Evolutionary conservation across 2,797 vertebrate species (phyloP).

Genomic region (Syndactyla subalaris): DNA sequence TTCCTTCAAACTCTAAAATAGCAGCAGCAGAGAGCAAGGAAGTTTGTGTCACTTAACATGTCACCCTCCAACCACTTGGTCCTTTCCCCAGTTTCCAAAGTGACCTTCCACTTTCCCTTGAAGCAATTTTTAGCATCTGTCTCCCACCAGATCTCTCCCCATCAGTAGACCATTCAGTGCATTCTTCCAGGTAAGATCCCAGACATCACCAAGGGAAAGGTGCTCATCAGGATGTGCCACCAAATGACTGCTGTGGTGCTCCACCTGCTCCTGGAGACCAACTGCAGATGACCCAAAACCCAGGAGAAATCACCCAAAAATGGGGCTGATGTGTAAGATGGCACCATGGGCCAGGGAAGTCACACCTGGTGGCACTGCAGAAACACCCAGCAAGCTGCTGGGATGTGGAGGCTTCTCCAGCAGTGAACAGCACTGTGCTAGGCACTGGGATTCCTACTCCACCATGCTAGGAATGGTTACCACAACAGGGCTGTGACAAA

Average conservation of each 20-base stretch:
- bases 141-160: background rate
- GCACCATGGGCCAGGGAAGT: background rate
- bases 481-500: background rate
- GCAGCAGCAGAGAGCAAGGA: background rate
- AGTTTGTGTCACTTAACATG: background rate
- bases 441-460: background rate
- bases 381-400: background rate
- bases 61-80: background rate
- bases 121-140: background rate
- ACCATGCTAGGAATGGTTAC: background rate
- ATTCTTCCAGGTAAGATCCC: background rate
- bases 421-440: rapidly evolving
- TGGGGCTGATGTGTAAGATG: rapidly evolving
- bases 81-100: background rate
- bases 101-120: background rate
- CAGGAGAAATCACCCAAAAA: background rate
- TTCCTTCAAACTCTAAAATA: background rate
- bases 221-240: background rate
- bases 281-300: background rate
- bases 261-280: rapidly evolving
- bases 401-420: background rate
- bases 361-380: background rate
- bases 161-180: background rate
- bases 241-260: background rate
- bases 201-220: background rate